These are phyloP conservation scores for Drosophila nigromelanica DNA, from an alignment of 1,140 invertebrate genomes.

Conservation along the genomic window DNA sequence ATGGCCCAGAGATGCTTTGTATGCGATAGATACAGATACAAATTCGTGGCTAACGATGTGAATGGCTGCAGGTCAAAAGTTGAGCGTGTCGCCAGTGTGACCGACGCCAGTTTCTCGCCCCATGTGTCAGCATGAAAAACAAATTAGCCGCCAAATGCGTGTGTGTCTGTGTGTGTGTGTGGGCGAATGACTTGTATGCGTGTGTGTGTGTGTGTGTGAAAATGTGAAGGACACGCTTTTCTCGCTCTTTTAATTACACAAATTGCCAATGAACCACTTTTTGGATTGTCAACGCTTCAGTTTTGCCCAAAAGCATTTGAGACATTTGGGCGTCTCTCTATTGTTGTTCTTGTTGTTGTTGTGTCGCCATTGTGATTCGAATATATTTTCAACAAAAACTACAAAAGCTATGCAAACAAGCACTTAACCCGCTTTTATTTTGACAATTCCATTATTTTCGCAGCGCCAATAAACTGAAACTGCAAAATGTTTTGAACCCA, in stretches of 20 bases:
- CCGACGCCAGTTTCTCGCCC: conserved; percentile 48
- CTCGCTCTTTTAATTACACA: conserved; percentile 67
- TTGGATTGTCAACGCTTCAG: conserved; percentile 30
- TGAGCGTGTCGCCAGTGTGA: conserved; percentile 67
- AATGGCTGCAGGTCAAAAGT: conserved; percentile 63
- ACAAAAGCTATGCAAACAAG: conserved; percentile 74
- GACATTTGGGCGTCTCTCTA: conserved; percentile 45
- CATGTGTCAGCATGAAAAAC: conserved; percentile 61
- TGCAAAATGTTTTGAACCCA: conserved; percentile 64
- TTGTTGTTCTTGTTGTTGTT: conserved; percentile 16
- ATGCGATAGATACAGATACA: conserved; percentile 27
- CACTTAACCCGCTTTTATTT: conserved; percentile 76
- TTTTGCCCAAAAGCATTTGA: conserved; percentile 47
- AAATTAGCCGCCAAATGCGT: conserved; percentile 51
- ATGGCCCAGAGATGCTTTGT: conserved; percentile 11
- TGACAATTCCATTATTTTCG: conserved; percentile 76
- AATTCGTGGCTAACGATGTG: conserved; percentile 12
- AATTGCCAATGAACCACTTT: conserved; percentile 66
- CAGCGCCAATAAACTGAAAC: conserved; percentile 68
- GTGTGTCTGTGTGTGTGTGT: conserved; percentile 8
- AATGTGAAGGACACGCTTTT: conserved; percentile 56
- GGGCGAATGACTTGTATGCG: background rate
- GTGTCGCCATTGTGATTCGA: conserved; percentile 31
- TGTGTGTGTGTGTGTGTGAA: background rate
- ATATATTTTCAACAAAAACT: conserved; percentile 39